Evolutionary conservation across 2,113 vertebrate genomes (phyloP), one percentile per base, ranked within the genome.

Genomic region (Ramphastos sulfuratus): DNA sequence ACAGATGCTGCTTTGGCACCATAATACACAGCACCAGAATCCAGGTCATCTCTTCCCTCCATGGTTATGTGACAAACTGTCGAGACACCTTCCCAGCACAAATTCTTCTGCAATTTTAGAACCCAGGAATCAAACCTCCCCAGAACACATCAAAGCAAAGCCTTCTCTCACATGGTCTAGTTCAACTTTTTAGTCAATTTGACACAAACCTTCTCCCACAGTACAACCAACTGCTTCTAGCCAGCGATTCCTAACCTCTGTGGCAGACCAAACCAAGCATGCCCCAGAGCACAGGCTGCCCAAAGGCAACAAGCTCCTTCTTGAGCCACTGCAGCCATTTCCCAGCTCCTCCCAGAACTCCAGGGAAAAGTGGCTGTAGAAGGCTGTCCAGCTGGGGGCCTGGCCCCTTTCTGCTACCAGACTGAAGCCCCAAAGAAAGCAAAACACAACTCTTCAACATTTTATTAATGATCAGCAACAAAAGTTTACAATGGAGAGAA

Each of bases 381-480:
- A 37, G 10, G 37, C 17, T 2, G n/a, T 46, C 35, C 31, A 42
- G 28, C 25, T 10, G 28, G 24, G 7, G 13, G 11, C 30, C 15
- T 4, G 50, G 24, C 28, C 44, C 21, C 21, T 12, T 39, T 6
- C 64, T 25, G 27, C 18, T 10, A 4, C 50, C 7, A 2, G 9
- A 15, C 18, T 78, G 0, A 0, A 78, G 19, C 30, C 31, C 31
- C 58, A n/a, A 15, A 48, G 33, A 85, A 14, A 92, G 54, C 39
- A 39, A 27, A 9, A 58, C 55, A 33, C 12, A n/a, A 55, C 37
- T 93, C 39, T 55, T 92, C 77, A 81, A 87, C 12, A 12, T 84
- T 97, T 97, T 95, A 96, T 97, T 97, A 94, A 92, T 77, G 76
- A 91, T 90, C 83, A 93, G 87, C 83, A 91, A 86, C 89, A 77